Percentiles rank a stretch among this genome's conserved stretches.
phyloP scores from a whole-genome alignment of 30 jellyfish, hydroid and myxozoan genomes.

The Morbakka virulenta region DNA sequence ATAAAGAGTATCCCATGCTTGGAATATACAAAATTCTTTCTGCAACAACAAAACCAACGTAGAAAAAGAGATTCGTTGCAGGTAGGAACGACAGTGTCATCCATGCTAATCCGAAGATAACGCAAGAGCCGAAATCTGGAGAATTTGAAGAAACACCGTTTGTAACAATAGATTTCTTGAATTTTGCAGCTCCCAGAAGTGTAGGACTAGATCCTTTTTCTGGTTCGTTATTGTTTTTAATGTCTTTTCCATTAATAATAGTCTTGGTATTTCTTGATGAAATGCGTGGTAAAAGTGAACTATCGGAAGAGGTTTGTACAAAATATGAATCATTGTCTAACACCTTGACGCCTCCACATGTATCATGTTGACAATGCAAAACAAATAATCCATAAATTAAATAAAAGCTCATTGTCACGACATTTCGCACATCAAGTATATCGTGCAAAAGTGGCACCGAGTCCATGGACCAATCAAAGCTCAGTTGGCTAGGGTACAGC shows the following conservation, averaged over 20 bases:
- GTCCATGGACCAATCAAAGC: constrained; percentile 96
- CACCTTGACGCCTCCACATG: no score
- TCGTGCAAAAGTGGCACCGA: constrained; percentile 67
- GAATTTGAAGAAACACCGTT: neutral
- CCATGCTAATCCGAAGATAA: constrained; percentile 37
- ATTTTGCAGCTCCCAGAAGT: neutral
- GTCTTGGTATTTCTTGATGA: neutral
- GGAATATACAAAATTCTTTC: constrained; percentile 85
- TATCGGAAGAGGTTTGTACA: no score
- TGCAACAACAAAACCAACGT: constrained; percentile 92
- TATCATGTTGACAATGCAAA: neutral
- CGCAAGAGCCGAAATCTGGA: neutral
- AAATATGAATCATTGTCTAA: no score
- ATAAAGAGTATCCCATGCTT: constrained; percentile 72
- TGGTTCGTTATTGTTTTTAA: no score
- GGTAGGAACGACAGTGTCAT: constrained; percentile 65
- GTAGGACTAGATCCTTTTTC: no score
- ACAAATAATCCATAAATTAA: neutral
- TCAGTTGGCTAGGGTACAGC: constrained; percentile 86
- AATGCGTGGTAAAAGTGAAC: no score
- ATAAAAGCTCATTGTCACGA: constrained; percentile 31
- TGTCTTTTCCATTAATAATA: neutral
- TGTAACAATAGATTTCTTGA: neutral
- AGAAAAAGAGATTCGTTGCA: constrained; percentile 75
- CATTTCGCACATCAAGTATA: constrained; percentile 41